Conservation (phyloP, 2,113 vertebrate species). For the Tor tambroides region DNA sequence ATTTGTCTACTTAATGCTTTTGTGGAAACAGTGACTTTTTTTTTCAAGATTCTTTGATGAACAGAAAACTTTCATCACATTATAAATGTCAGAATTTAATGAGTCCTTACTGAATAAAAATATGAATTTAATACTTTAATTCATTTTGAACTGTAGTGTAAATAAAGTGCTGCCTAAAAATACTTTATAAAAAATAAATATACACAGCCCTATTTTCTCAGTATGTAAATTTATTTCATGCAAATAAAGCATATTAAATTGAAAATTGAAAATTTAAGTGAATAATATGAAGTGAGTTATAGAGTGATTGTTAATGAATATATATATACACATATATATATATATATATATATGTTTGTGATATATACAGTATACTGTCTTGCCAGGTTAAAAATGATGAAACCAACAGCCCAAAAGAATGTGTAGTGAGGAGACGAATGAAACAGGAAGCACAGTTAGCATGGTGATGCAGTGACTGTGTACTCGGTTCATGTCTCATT, state of each 20-base stretch:
- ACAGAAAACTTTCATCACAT: background rate
- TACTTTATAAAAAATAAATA: too few species aligned
- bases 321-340: too few species aligned
- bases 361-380: background rate
- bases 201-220: background rate
- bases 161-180: background rate
- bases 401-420: background rate
- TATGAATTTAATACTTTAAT: background rate
- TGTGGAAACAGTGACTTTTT: too few species aligned
- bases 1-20: too few species aligned
- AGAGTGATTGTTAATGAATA: background rate
- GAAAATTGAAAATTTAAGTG: background rate
- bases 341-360: background rate
- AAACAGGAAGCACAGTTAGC: constrained; percentile 9
- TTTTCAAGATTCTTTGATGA: background rate
- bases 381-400: constrained; percentile 3
- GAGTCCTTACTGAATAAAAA: background rate
- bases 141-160: background rate
- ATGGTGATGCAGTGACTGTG: constrained; percentile 38
- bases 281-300: background rate
- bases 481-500: constrained; percentile 46
- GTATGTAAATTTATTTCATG: background rate
- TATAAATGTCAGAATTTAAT: background rate
- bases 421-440: constrained; percentile 3
- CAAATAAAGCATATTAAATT: background rate